phyloP scores from a whole-genome alignment of 2,888 invertebrate genomes.

The Drosophila glabriapex region DNA sequence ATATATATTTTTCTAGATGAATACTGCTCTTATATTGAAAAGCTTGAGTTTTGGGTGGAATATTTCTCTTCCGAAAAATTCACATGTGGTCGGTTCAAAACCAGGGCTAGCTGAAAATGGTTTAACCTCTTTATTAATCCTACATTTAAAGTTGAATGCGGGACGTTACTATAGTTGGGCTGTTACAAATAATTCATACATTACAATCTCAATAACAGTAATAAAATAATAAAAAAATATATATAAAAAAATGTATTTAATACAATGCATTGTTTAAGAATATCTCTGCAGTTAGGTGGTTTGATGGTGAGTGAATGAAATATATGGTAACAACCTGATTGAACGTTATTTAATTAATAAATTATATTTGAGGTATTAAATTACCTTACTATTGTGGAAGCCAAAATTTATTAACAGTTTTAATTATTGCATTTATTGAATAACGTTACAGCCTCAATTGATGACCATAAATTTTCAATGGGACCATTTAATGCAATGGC shows the following conservation, averaged over 20 bases:
- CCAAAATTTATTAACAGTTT: conserved; percentile 27
- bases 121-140: neutral
- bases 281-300: neutral
- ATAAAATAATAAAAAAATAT: too few relatives aligned
- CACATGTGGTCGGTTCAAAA: neutral
- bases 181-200: neutral
- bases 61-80: neutral
- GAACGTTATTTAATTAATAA: conserved; percentile 17
- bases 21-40: neutral
- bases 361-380: conserved; percentile 2
- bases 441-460: conserved; percentile 25
- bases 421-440: conserved; percentile 23
- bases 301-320: neutral
- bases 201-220: neutral
- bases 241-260: neutral
- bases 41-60: neutral
- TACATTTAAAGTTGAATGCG: neutral
- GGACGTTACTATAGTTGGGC: too few relatives aligned
- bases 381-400: neutral
- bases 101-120: neutral
- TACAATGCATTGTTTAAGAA: neutral
- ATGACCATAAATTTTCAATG: conserved; percentile 36
- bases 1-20: neutral
- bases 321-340: neutral
- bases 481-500: conserved; percentile 41